A percentile compares a stretch with the other conserved stretches of the same genome.
phyloP scores from a whole-genome alignment of 2,888 invertebrate species.

The Graphium colonna region DNA sequence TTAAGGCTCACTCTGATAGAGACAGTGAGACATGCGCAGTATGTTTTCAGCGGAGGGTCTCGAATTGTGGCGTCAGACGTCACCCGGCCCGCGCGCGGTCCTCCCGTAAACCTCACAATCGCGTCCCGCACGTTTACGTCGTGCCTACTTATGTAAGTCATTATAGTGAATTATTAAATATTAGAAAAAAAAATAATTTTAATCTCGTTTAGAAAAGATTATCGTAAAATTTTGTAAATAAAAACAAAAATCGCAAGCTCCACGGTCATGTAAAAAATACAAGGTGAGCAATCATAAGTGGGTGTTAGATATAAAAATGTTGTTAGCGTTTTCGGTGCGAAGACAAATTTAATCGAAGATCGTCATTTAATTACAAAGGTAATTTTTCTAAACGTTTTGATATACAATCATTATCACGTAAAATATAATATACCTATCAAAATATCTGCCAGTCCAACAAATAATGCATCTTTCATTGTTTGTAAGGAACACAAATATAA shows the following conservation, averaged over 20 bases:
- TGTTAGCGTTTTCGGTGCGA: conserved; percentile 43
- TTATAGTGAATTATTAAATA: conserved; percentile 10
- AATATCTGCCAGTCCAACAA: no score
- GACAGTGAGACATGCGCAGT: conserved; percentile 72
- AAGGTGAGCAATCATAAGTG: conserved; percentile 42
- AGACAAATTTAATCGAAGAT: conserved; percentile 1
- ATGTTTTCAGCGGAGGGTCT: conserved; percentile 36
- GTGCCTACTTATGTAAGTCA: conserved; percentile 67
- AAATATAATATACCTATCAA: no score
- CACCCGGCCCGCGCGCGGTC: conserved; percentile 46
- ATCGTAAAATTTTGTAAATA: conserved; percentile 3
- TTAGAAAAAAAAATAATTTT: background rate
- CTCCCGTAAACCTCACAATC: conserved; percentile 28
- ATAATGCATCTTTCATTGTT: no score
- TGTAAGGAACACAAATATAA: no score
- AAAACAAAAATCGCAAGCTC: conserved; percentile 3
- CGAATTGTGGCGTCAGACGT: conserved; percentile 58
- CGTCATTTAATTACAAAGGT: conserved; percentile 6
- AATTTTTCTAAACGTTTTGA: background rate
- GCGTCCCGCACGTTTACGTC: conserved; percentile 25
- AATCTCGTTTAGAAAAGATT: background rate
- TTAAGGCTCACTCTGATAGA: conserved; percentile 59
- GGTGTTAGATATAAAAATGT: conserved; percentile 43
- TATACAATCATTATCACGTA: no score
- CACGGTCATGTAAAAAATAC: conserved; percentile 16